These are phyloP conservation scores for Ditylenchus weischeri DNA, from an alignment of 2,888 invertebrate species.

Conservation along the genomic window DNA sequence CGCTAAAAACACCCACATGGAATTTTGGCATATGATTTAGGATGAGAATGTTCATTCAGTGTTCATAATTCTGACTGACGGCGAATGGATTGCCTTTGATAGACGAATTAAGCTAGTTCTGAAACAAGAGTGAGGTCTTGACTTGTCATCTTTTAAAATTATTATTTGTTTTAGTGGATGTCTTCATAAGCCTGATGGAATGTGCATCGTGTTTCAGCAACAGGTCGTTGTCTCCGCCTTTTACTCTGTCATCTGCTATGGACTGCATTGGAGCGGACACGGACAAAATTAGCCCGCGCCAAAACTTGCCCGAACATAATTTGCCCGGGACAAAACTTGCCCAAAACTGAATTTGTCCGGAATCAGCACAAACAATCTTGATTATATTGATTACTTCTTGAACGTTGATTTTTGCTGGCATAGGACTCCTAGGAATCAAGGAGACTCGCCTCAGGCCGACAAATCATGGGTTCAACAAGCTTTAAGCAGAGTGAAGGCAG, in stretches of 20 bases:
- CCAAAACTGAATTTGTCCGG: no score
- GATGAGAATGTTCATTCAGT: slow-evolving; percentile 15
- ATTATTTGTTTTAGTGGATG: slow-evolving; percentile 10
- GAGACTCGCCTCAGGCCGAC: no score
- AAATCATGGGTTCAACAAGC: no score
- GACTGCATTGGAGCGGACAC: not conserved
- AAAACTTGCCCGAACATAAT: no score
- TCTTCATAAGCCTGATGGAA: slow-evolving; percentile 15
- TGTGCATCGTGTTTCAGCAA: slow-evolving; percentile 9
- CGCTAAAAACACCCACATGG: slow-evolving; percentile 12
- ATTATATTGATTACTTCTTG: no score
- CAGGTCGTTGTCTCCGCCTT: not conserved
- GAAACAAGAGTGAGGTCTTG: not conserved
- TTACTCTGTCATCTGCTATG: not conserved
- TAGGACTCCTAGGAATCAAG: no score
- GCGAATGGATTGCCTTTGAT: slow-evolving; percentile 13
- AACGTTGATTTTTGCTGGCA: no score
- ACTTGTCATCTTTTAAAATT: not conserved
- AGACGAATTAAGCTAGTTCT: slow-evolving; percentile 9
- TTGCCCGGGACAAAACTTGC: no score
- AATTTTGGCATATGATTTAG: slow-evolving; percentile 22
- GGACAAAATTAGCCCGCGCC: no score
- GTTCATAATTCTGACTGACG: slow-evolving; percentile 7
- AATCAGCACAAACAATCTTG: no score
- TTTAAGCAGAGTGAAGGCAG: no score